phyloP scores from a whole-genome alignment of 2,888 invertebrate species.

The Elegia similella region DNA sequence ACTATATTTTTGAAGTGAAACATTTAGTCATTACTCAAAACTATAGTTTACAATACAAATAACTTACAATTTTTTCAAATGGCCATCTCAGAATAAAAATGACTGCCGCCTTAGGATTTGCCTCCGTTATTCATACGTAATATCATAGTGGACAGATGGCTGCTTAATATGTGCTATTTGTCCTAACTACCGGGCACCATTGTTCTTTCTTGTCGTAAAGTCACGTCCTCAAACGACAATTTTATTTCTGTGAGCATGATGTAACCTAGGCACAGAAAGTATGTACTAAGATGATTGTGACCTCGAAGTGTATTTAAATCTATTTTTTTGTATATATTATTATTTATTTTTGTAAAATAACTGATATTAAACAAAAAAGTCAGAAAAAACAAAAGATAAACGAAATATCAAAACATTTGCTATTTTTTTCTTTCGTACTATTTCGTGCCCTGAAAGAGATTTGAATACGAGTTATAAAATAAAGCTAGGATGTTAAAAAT shows the following conservation, averaged over 20 bases:
- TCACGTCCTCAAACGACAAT: background rate
- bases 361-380: no score
- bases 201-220: background rate
- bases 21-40: background rate
- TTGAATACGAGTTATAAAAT: no score
- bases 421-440: no score
- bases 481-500: no score
- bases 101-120: background rate
- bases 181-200: background rate
- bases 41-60: background rate
- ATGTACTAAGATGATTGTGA: no score
- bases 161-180: constrained; percentile 14
- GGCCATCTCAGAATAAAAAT: background rate
- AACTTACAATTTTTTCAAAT: background rate
- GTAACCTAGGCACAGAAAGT: background rate
- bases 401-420: no score
- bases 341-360: no score
- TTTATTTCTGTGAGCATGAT: background rate
- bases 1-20: background rate
- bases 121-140: background rate
- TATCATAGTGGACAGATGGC: constrained; percentile 15
- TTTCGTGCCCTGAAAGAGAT: no score
- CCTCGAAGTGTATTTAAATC: no score
- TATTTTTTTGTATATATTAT: no score
- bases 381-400: no score